phyloP scores from a whole-genome alignment of 2,113 vertebrate genomes.

The Cromileptes altivelis region DNA sequence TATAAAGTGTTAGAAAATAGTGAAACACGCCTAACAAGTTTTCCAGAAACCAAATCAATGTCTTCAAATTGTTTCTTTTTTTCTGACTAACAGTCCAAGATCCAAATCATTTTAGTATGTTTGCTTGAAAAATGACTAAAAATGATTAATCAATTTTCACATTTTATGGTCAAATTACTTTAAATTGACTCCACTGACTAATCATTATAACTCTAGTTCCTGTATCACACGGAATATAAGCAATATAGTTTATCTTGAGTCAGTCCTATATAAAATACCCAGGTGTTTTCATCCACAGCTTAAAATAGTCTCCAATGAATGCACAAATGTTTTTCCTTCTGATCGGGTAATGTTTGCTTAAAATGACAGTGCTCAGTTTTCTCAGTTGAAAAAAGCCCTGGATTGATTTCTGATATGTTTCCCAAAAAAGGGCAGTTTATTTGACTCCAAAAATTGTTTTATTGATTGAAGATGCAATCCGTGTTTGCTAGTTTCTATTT shows the following conservation, averaged over 20 bases:
- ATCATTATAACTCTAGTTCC: too few species aligned
- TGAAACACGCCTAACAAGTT: too few species aligned
- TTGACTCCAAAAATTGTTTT: slow-evolving; percentile 11
- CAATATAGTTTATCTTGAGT: neutral
- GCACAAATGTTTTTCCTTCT: neutral
- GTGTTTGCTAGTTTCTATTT: slow-evolving; percentile 11
- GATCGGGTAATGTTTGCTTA: neutral
- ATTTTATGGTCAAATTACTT: too few species aligned
- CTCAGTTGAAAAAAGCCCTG: neutral
- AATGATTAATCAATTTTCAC: too few species aligned
- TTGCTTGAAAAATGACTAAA: too few species aligned
- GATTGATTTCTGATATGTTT: neutral
- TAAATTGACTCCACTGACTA: too few species aligned
- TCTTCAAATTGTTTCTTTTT: too few species aligned
- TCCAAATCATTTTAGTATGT: too few species aligned
- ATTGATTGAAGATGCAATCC: slow-evolving; percentile 8
- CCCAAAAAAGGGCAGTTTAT: neutral
- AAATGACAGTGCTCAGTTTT: neutral
- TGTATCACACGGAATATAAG: too few species aligned
- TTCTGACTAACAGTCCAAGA: too few species aligned
- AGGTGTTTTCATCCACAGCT: neutral
- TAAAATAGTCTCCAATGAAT: neutral
- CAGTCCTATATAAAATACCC: neutral
- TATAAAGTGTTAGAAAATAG: too few species aligned
- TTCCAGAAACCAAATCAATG: too few species aligned